Evolutionary conservation across 2,888 invertebrate species (phyloP).

Genomic region (Tipula lateralis): DNA sequence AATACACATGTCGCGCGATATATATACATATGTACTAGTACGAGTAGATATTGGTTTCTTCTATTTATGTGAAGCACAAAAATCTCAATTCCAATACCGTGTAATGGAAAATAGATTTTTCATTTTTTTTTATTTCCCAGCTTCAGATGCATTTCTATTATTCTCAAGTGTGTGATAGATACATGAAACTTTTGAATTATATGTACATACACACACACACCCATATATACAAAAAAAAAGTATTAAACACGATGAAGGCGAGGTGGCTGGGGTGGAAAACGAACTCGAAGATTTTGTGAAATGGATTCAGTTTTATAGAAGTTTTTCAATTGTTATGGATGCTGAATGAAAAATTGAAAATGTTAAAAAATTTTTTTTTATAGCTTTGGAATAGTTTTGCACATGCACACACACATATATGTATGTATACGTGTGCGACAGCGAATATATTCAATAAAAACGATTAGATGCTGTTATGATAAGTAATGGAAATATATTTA

Average conservation of each 20-base stretch:
- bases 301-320: neutral
- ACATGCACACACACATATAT: neutral
- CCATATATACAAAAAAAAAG: neutral
- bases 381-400: neutral
- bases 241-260: neutral
- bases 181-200: neutral
- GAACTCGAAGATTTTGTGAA: neutral
- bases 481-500: neutral
- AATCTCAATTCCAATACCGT: neutral
- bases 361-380: neutral
- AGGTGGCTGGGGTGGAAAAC: neutral
- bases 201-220: neutral
- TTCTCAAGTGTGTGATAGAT: neutral
- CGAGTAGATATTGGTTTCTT: neutral
- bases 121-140: neutral
- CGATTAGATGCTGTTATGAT: neutral
- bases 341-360: slow-evolving; percentile 11
- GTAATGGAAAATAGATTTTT: neutral
- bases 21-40: neutral
- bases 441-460: neutral
- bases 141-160: neutral
- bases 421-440: neutral
- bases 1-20: too few relatives aligned
- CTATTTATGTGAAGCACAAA: neutral
- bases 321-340: neutral